Conservation (phyloP, 2,888 invertebrate species). For the Limenitis arthemis region DNA sequence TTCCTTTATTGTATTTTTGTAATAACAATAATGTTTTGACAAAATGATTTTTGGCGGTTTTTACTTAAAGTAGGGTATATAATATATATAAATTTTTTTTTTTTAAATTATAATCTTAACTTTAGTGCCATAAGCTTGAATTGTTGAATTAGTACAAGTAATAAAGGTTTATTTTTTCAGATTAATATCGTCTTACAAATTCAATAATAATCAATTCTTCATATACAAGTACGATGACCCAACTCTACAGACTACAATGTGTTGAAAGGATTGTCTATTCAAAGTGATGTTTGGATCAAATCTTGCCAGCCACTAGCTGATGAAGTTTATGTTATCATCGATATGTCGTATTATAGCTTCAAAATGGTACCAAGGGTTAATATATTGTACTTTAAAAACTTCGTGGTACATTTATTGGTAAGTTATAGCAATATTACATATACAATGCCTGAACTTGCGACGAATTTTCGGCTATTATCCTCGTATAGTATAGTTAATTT, state of each 20-base stretch:
- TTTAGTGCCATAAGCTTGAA: too few species aligned
- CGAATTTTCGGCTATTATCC: not conserved
- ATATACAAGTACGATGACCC: conserved; percentile 46
- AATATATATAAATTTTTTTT: too few species aligned
- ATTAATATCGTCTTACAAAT: conserved; percentile 34
- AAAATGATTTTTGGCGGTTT: too few species aligned
- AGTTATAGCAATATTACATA: conserved; percentile 24
- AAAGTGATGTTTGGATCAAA: conserved; percentile 47
- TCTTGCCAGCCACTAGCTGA: conserved; percentile 34
- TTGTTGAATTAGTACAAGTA: too few species aligned
- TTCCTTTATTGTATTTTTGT: too few species aligned
- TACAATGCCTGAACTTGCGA: not conserved
- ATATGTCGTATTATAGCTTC: conserved; percentile 43
- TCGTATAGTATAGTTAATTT: too few species aligned
- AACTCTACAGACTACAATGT: conserved; percentile 44
- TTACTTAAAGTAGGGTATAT: too few species aligned
- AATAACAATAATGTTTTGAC: too few species aligned
- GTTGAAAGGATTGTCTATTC: conserved; percentile 42
- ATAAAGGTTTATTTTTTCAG: conserved; percentile 31
- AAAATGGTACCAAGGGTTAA: conserved; percentile 47
- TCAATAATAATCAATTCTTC: conserved; percentile 42
- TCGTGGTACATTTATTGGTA: conserved; percentile 48
- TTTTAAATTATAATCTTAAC: too few species aligned
- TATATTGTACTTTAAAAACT: conserved; percentile 50
- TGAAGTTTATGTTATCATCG: conserved; percentile 48